Percentiles rank a stretch among this genome's conserved stretches.
Evolutionary conservation across 2,888 invertebrate species (phyloP).

Genomic region (Ochlodes sylvanus): DNA sequence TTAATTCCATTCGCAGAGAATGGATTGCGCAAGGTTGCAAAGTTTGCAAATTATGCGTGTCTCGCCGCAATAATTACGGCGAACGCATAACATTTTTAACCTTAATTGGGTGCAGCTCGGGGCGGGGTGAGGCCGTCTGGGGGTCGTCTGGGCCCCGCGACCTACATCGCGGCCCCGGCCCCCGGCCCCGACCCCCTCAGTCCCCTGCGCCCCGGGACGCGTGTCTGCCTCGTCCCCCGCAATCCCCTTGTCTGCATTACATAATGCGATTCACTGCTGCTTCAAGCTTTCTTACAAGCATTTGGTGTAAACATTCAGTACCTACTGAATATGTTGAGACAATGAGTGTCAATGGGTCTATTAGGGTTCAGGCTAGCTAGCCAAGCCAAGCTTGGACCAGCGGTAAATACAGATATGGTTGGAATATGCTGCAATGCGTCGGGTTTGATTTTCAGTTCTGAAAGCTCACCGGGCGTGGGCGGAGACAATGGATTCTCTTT

Average conservation of each 20-base stretch:
- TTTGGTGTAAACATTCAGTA: neutral
- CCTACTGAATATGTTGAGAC: neutral
- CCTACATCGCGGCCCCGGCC: conserved; percentile 64
- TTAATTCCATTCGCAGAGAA: neutral
- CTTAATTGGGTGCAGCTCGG: conserved; percentile 41
- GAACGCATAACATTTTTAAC: conserved; percentile 37
- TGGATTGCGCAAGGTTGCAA: neutral
- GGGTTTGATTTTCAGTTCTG: neutral
- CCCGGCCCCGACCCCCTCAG: conserved; percentile 40
- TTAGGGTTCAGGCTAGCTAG: neutral
- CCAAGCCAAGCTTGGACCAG: neutral
- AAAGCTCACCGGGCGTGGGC: neutral
- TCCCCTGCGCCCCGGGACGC: no score
- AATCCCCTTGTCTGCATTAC: conserved; percentile 66
- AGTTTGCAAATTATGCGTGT: conserved; percentile 17
- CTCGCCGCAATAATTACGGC: conserved; percentile 16
- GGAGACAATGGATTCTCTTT: neutral
- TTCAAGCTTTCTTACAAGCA: neutral
- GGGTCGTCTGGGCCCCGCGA: conserved; percentile 81
- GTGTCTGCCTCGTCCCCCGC: conserved; percentile 32
- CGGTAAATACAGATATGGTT: neutral
- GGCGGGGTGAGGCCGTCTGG: conserved; percentile 73
- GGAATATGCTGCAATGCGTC: neutral
- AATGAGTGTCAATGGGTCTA: neutral
- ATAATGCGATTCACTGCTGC: conserved; percentile 57